Percentiles rank a stretch among this genome's conserved stretches.
Conservation (phyloP, 35 echinoderm and acorn worm species). For the Ophioderma brevispina region DNA sequence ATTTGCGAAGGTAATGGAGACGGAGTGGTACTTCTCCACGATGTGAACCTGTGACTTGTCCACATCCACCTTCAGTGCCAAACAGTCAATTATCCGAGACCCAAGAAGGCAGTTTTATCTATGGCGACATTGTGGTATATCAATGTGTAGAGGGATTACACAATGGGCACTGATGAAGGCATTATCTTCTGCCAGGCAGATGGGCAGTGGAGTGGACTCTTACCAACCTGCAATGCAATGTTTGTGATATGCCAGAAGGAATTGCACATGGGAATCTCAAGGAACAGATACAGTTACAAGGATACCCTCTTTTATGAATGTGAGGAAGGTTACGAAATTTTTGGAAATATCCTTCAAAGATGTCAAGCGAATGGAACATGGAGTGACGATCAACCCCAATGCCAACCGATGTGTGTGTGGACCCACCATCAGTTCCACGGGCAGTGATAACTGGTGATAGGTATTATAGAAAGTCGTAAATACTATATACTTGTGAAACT, state of each 20-base stretch:
- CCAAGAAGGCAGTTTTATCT: not conserved
- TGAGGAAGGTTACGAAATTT: constrained; percentile 27
- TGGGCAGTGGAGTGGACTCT: constrained; percentile 40
- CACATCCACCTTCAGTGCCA: not conserved
- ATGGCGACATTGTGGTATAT: not conserved
- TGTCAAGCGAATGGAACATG: constrained; percentile 52
- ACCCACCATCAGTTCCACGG: constrained; percentile 4
- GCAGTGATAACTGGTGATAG: not conserved
- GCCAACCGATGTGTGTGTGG: constrained; percentile 3
- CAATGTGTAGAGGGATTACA: constrained; percentile 41
- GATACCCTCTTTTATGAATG: constrained; percentile 3
- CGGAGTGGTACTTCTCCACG: constrained; percentile 27
- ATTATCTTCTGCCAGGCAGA: constrained; percentile 27
- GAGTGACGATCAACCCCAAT: constrained; percentile 27
- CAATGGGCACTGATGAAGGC: not conserved
- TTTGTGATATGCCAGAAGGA: not conserved
- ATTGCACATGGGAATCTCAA: not conserved
- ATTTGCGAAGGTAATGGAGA: constrained; percentile 23
- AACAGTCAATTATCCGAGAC: not conserved
- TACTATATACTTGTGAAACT: constrained; percentile 34
- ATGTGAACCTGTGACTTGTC: constrained; percentile 34
- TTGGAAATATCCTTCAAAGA: not conserved
- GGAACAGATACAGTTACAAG: not conserved
- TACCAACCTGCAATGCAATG: constrained; percentile 28
- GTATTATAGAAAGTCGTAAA: not conserved